Conservation (phyloP, 1,140 invertebrate species). For the Elymnias hypermnestra region DNA sequence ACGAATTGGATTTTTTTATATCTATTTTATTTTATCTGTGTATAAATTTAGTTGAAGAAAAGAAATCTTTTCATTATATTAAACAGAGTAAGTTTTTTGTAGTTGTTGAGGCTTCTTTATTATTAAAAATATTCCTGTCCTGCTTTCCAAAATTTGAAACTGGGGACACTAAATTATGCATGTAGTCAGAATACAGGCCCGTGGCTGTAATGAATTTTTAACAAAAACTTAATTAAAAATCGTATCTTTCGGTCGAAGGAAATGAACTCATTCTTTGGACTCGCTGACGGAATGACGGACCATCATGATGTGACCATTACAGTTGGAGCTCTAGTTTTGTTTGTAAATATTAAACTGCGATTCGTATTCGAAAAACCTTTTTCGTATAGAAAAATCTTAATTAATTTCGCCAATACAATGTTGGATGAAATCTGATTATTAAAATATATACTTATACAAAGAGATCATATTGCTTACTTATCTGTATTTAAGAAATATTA, state of each 20-base stretch:
- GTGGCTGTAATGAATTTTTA: constrained; percentile 66
- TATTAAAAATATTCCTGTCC: background rate
- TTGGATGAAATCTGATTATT: background rate
- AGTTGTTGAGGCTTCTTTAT: no score
- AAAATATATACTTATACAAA: background rate
- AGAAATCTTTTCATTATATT: no score
- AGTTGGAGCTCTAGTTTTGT: constrained; percentile 33
- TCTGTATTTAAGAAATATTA: no score
- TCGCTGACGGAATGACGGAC: constrained; percentile 67
- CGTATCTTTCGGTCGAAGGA: constrained; percentile 70
- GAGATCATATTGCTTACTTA: no score
- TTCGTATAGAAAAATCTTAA: background rate
- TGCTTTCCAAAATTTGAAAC: background rate
- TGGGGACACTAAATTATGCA: constrained; percentile 28
- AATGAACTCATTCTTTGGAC: constrained; percentile 71
- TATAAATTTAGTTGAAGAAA: no score
- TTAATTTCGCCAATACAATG: background rate
- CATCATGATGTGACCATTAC: constrained; percentile 52
- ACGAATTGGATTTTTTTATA: no score
- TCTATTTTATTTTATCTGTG: no score
- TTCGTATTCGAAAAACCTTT: background rate
- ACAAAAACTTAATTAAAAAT: constrained; percentile 76
- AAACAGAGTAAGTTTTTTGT: no score
- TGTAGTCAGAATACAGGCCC: constrained; percentile 37
- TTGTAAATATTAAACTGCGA: constrained; percentile 1